Evolutionary conservation across 1,140 invertebrate species (phyloP).

Genomic region (Saccostrea echinata): DNA sequence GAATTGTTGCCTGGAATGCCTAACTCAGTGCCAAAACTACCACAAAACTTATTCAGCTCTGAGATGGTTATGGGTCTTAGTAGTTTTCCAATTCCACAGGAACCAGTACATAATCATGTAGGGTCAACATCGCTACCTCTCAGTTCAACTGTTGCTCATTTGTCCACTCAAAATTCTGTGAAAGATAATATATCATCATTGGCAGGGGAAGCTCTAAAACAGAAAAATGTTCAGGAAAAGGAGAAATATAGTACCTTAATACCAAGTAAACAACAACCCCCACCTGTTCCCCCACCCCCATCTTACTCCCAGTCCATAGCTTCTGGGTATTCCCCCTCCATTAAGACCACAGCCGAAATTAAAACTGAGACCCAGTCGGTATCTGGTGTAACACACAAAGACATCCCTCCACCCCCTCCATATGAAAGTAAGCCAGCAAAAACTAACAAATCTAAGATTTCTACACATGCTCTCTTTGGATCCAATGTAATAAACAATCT

Average conservation of each 20-base stretch:
- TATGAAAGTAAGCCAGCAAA: conserved; percentile 54
- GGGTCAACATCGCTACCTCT: conserved; percentile 34
- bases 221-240: conserved; percentile 8
- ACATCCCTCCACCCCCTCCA: conserved; percentile 66
- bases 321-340: conserved; percentile 4
- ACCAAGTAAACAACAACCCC: conserved; percentile 27
- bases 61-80: conserved; percentile 17
- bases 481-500: conserved; percentile 54
- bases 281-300: conserved; percentile 35
- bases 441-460: conserved; percentile 39
- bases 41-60: conserved; percentile 12
- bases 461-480: conserved; percentile 52
- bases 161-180: conserved; percentile 23
- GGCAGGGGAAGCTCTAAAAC: conserved; percentile 5
- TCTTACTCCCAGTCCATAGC: conserved; percentile 35
- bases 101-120: conserved; percentile 20
- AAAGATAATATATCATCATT: not conserved
- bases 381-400: conserved; percentile 39
- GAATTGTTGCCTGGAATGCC: conserved; percentile 54
- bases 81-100: conserved; percentile 41
- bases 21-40: conserved; percentile 25
- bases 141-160: conserved; percentile 17
- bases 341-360: not conserved
- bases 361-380: not conserved
- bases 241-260: conserved; percentile 13